phyloP scores from a whole-genome alignment of 35 echinoderm and acorn worm genomes.

The Stichopus chloronotus region DNA sequence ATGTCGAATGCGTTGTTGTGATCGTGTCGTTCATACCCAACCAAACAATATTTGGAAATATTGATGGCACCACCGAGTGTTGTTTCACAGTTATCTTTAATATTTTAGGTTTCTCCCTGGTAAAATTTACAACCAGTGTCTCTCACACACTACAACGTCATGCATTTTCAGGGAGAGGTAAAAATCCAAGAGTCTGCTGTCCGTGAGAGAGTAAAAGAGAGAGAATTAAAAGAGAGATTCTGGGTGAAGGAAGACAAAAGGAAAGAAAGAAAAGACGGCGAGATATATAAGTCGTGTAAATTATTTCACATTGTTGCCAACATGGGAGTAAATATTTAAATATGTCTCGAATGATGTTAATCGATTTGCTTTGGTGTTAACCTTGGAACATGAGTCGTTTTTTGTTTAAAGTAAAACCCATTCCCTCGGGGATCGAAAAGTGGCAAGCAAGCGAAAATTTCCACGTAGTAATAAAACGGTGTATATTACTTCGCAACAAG shows the following conservation, averaged over 20 bases:
- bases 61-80: not conserved
- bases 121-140: not conserved
- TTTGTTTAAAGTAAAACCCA: conserved; percentile 11
- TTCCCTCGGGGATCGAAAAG: not conserved
- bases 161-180: not conserved
- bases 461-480: not conserved
- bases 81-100: not conserved
- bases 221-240: too few relatives aligned
- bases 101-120: not conserved
- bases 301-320: conserved; percentile 15
- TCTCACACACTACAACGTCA: not conserved
- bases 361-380: conserved; percentile 38
- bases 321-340: conserved; percentile 55
- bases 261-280: not conserved
- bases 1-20: too few relatives aligned
- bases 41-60: too few relatives aligned
- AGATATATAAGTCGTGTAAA: not conserved
- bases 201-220: too few relatives aligned
- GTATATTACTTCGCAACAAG: not conserved
- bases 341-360: conserved; percentile 12
- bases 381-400: conserved; percentile 3
- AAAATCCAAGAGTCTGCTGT: not conserved
- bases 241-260: not conserved
- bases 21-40: too few relatives aligned
- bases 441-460: not conserved